Conservation (phyloP, 2,888 invertebrate genomes). For the Pyrgus malvae region DNA sequence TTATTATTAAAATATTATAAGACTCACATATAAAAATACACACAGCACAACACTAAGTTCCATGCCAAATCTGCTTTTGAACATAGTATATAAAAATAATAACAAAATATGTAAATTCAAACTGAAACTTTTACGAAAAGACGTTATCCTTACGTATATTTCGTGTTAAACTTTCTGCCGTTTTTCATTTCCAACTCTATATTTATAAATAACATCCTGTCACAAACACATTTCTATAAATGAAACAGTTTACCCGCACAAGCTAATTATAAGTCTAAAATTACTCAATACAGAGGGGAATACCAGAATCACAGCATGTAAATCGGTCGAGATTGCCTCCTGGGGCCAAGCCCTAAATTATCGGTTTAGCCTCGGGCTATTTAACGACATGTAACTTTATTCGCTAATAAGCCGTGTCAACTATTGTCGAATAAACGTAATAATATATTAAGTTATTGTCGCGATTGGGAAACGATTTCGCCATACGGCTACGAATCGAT, state of each 20-base stretch:
- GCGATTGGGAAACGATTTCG: constrained; percentile 47
- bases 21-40: too few relatives aligned
- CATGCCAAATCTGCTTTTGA: too few relatives aligned
- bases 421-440: constrained; percentile 54
- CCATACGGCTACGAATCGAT: constrained; percentile 47
- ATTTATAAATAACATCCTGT: neutral
- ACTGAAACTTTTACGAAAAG: too few relatives aligned
- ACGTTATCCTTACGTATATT: too few relatives aligned
- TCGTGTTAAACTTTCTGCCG: too few relatives aligned
- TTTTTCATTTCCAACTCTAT: neutral
- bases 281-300: constrained; percentile 47
- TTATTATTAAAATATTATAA: too few relatives aligned
- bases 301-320: constrained; percentile 55
- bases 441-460: constrained; percentile 37
- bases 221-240: neutral
- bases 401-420: constrained; percentile 70
- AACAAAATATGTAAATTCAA: too few relatives aligned
- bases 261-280: constrained; percentile 56
- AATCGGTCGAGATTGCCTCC: constrained; percentile 58
- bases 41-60: too few relatives aligned
- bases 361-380: constrained; percentile 71
- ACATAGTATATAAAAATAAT: too few relatives aligned
- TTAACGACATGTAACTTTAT: constrained; percentile 64
- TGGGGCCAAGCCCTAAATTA: constrained; percentile 67
- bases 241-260: constrained; percentile 32